Evolutionary conservation across 2,888 invertebrate species (phyloP).

Genomic region (Monopis laevigella): DNA sequence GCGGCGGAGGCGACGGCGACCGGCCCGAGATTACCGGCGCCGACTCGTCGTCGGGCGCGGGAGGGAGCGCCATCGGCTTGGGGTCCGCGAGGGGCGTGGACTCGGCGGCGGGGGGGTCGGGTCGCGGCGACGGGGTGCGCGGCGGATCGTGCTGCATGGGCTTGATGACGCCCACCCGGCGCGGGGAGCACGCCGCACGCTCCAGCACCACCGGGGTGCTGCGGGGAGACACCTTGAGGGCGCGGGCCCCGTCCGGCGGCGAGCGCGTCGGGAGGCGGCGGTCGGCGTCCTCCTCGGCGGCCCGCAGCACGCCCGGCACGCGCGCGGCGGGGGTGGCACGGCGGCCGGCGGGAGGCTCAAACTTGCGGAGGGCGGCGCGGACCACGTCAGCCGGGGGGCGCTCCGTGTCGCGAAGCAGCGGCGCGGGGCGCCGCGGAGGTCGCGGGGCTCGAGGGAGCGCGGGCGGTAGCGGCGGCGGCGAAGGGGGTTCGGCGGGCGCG

Average conservation of each 20-base stretch:
- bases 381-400: constrained; percentile 57
- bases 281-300: constrained; percentile 49
- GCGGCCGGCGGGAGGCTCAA: constrained; percentile 30
- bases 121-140: constrained; percentile 22
- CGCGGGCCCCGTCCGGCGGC: constrained; percentile 26
- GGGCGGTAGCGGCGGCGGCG: constrained; percentile 24
- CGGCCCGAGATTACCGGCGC: constrained; percentile 21
- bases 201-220: constrained; percentile 27
- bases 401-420: constrained; percentile 46
- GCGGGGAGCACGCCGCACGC: constrained; percentile 31
- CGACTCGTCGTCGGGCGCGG: constrained; percentile 18
- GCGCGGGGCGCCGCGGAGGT: constrained; percentile 75
- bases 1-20: constrained; percentile 26
- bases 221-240: too few relatives aligned
- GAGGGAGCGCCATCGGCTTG: not conserved
- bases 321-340: too few relatives aligned
- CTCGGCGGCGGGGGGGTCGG: constrained; percentile 24
- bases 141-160: constrained; percentile 47
- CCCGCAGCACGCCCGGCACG: constrained; percentile 77
- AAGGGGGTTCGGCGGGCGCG: constrained; percentile 63
- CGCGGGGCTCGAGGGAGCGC: constrained; percentile 73
- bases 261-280: constrained; percentile 42
- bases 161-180: constrained; percentile 66
- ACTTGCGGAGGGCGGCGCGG: constrained; percentile 22
- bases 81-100: constrained; percentile 30